phyloP scores from a whole-genome alignment of 1,140 invertebrate species.

The Ctenoplectra terminalis region DNA sequence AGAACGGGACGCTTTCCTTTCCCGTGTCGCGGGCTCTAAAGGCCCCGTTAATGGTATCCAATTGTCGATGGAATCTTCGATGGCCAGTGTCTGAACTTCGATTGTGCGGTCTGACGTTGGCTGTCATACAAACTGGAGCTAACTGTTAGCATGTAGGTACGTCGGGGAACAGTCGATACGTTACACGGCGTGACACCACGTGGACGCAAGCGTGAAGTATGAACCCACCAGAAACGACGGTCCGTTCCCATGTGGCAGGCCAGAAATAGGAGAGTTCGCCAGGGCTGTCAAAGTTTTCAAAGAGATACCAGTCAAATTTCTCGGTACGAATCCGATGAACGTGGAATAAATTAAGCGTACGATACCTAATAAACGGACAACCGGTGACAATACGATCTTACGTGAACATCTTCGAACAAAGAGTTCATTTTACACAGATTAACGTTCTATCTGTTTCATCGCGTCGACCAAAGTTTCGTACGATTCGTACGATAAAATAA shows the following conservation, averaged over 20 bases:
- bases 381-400: neutral
- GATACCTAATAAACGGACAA: neutral
- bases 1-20: constrained; percentile 51
- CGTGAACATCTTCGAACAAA: neutral
- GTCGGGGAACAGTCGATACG: constrained; percentile 71
- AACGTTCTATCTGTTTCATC: neutral
- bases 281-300: constrained; percentile 67
- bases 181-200: constrained; percentile 69
- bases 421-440: neutral
- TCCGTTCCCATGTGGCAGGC: constrained; percentile 65
- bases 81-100: constrained; percentile 68
- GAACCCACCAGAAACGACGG: constrained; percentile 66
- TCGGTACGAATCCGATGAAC: constrained; percentile 50
- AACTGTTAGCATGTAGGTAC: constrained; percentile 70
- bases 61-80: constrained; percentile 69
- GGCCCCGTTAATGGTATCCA: constrained; percentile 67
- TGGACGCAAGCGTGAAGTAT: constrained; percentile 62
- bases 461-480: neutral
- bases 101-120: constrained; percentile 62
- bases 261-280: constrained; percentile 68
- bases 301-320: constrained; percentile 70
- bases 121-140: constrained; percentile 67
- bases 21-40: constrained; percentile 15
- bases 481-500: neutral
- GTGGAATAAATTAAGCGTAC: constrained; percentile 62